Base-by-base conservation (phyloP, 1,140 invertebrate species). In the Leptinotarsa lineolata region DNA sequence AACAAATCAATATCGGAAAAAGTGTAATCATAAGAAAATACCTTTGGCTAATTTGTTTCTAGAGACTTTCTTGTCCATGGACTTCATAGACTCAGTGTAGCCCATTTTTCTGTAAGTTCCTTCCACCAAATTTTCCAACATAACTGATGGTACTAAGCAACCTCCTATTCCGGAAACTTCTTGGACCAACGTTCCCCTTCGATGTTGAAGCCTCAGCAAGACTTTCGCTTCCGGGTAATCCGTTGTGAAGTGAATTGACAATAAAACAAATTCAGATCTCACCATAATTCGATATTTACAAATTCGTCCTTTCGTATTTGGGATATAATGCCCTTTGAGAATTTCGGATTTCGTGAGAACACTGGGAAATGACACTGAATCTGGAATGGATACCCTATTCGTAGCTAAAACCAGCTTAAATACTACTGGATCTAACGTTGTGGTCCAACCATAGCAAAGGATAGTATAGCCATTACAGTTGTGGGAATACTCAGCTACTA, bases 381-480 rank as follows among this genome's bases (percentile, higher is more conserved):
- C 68, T 13, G 18, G 1, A 13, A 30, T 44, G 20, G 46, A 46
- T 64, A 22, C 67, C 66, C 73, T 72, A 16, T 74, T 48, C 1
- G 39, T 71, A 0, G 66, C 63, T 5, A 84, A 20, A n/a, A 77
- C 72, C 16, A 86, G 63, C 8, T 79, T 80, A 81, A 81, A 85
- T 2, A 76, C 21, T 8, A 82, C 13, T 24, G 79, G 77, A 15
- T 72, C 72, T 2, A 58, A 24, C 8, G 72, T 67, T 2, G 78
- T 69, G 22, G 66, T 73, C 78, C 78, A 83, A 0, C 83, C 84
- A 22, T 85, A 85, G 59, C 80, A 79, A 4, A 86, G 66, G 0
- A 85, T 60, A 8, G 84, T 85, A 59, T 84, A 86, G 8, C 84
- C 85, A 0, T 73, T 64, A 12, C 46, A 45, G 20, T 79, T 77